Conservation (phyloP, 2,797 vertebrate genomes). For the Hypotaenidia okinawae region DNA sequence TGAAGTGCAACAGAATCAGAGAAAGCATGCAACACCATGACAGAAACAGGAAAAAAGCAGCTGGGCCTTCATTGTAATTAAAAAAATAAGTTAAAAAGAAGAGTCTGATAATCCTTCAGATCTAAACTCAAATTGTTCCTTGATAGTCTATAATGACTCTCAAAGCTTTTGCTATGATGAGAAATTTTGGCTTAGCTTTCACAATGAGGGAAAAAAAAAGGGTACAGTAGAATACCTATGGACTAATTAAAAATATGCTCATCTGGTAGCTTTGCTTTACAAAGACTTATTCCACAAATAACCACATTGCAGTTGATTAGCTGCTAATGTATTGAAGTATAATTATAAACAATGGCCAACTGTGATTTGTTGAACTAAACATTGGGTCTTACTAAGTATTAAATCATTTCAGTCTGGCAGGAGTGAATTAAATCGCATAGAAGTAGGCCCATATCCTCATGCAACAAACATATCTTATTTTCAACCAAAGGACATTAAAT, state of each 20-base stretch:
- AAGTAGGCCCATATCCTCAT: not conserved
- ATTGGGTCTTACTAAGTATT: not conserved
- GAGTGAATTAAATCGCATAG: not conserved
- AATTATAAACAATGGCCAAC: not conserved
- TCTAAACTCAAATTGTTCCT: conserved; percentile 13
- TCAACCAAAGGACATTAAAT: not conserved
- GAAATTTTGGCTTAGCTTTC: not conserved
- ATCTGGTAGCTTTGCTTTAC: not conserved
- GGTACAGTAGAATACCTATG: not conserved
- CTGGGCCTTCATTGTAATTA: not conserved
- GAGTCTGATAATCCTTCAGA: not conserved
- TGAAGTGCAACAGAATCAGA: conserved; percentile 31
- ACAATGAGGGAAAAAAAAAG: not conserved
- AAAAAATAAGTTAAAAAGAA: conserved; percentile 15
- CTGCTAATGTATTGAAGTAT: not conserved
- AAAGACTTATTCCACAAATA: not conserved
- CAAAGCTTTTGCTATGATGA: not conserved
- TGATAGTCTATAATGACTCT: not conserved
- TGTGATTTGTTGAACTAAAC: not conserved
- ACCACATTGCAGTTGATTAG: not conserved
- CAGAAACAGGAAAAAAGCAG: conserved; percentile 12
- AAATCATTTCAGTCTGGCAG: not conserved
- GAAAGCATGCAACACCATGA: not conserved
- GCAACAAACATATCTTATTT: not conserved
- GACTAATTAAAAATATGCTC: not conserved